Conservation (phyloP, 2,888 invertebrate species). For the Epinotia ramella region DNA sequence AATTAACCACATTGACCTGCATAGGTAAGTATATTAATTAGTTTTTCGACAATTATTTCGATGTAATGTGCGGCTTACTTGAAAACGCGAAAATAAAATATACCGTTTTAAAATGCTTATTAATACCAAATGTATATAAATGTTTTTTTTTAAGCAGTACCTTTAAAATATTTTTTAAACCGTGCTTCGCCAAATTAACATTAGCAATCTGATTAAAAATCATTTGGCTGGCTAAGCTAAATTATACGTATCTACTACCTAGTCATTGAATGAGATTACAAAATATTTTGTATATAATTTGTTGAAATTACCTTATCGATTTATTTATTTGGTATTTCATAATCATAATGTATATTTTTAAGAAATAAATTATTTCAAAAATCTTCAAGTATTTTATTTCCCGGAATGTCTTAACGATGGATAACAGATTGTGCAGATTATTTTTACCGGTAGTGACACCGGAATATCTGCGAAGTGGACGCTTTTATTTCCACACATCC, state of each 20-base stretch:
- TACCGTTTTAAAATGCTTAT: constrained; percentile 40
- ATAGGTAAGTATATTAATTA: constrained; percentile 21
- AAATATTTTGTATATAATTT: constrained; percentile 82
- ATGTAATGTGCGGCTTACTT: constrained; percentile 40
- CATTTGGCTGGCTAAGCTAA: constrained; percentile 70
- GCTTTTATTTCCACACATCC: no score
- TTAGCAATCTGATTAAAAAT: constrained; percentile 46
- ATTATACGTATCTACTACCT: constrained; percentile 58
- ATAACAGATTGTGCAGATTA: not conserved
- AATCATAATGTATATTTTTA: constrained; percentile 74
- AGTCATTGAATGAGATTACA: constrained; percentile 77
- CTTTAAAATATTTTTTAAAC: constrained; percentile 55
- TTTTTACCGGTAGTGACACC: no score
- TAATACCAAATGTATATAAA: constrained; percentile 42
- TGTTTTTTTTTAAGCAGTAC: constrained; percentile 22
- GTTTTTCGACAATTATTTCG: constrained; percentile 35
- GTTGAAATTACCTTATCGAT: constrained; percentile 64
- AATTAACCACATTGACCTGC: constrained; percentile 39
- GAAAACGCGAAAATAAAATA: constrained; percentile 41
- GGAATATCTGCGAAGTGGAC: no score
- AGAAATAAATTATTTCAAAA: constrained; percentile 67
- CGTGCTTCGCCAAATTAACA: constrained; percentile 50
- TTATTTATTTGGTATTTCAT: constrained; percentile 62
- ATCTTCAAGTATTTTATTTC: constrained; percentile 23
- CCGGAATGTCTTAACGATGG: not conserved